A percentile compares a stretch with the other conserved stretches of the same genome.
phyloP scores from a whole-genome alignment of 2,797 vertebrate genomes.

The Sebastes itinus region DNA sequence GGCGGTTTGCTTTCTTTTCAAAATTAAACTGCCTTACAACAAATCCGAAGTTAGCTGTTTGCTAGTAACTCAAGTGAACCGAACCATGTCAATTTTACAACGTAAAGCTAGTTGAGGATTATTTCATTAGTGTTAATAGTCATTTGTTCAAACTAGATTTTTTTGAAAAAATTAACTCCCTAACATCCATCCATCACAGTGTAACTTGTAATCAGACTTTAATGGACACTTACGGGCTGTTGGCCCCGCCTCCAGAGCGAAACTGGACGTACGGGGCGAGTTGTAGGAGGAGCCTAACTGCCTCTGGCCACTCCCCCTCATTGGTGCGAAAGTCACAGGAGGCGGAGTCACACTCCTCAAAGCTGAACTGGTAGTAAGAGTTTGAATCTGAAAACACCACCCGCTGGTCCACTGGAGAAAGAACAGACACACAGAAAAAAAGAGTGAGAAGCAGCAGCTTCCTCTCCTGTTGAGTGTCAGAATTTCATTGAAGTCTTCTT shows the following conservation, averaged over 20 bases:
- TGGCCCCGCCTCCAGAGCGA: conserved; percentile 82
- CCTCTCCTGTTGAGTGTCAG: background rate
- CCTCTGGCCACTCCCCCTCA: conserved; percentile 93
- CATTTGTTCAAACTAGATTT: background rate
- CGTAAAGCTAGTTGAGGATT: background rate
- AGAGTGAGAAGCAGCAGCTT: background rate
- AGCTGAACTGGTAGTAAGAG: conserved; percentile 97
- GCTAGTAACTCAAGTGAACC: background rate
- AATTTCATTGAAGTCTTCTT: background rate
- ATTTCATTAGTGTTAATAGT: background rate
- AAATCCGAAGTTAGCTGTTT: background rate
- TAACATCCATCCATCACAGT: background rate
- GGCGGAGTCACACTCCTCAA: conserved; percentile 91
- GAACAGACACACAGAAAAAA: conserved; percentile 5
- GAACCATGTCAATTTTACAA: background rate
- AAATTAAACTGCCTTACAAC: background rate
- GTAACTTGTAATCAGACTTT: background rate
- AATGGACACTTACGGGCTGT: conserved; percentile 87
- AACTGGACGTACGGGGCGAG: conserved; percentile 89
- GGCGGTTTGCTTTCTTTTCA: background rate
- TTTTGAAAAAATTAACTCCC: background rate
- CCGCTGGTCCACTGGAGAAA: conserved; percentile 89
- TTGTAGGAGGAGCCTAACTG: conserved; percentile 90
- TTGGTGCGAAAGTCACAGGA: conserved; percentile 92
- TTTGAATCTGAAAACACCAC: conserved; percentile 93